These are phyloP conservation scores for Salvelinus alpinus DNA, from an alignment of 2,113 vertebrate genomes.

Conservation along the genomic window DNA sequence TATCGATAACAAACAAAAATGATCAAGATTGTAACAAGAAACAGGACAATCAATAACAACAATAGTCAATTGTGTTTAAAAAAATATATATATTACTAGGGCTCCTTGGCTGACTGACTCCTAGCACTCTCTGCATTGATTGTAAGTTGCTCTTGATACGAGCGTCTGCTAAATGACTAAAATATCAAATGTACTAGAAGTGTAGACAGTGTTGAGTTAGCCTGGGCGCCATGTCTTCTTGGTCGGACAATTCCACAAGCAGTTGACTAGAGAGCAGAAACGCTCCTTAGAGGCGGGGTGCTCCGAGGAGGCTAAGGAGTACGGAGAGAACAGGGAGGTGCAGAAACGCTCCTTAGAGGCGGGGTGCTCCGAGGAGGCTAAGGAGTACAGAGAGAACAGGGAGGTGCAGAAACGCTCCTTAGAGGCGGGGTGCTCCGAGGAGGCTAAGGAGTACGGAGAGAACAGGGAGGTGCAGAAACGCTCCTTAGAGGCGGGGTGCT, in stretches of 20 bases:
- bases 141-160: too few relatives aligned
- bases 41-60: too few relatives aligned
- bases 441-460: conserved; percentile 85
- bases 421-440: conserved; percentile 94
- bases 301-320: conserved; percentile 87
- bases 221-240: too few relatives aligned
- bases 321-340: conserved; percentile 74
- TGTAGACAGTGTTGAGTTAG: too few relatives aligned
- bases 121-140: too few relatives aligned
- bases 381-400: conserved; percentile 78
- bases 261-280: conserved; percentile 32
- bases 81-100: too few relatives aligned
- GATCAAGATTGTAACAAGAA: not conserved
- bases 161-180: too few relatives aligned
- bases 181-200: too few relatives aligned
- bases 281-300: conserved; percentile 92
- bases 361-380: conserved; percentile 92
- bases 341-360: conserved; percentile 79
- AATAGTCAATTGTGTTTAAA: too few relatives aligned
- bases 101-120: too few relatives aligned
- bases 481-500: conserved; percentile 93
- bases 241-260: too few relatives aligned
- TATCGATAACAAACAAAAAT: too few relatives aligned
- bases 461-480: conserved; percentile 49
- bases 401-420: conserved; percentile 65